These are phyloP conservation scores for Calyptommatus sinebrachiatus DNA, from an alignment of 2,113 vertebrate species.

Conservation along the genomic window DNA sequence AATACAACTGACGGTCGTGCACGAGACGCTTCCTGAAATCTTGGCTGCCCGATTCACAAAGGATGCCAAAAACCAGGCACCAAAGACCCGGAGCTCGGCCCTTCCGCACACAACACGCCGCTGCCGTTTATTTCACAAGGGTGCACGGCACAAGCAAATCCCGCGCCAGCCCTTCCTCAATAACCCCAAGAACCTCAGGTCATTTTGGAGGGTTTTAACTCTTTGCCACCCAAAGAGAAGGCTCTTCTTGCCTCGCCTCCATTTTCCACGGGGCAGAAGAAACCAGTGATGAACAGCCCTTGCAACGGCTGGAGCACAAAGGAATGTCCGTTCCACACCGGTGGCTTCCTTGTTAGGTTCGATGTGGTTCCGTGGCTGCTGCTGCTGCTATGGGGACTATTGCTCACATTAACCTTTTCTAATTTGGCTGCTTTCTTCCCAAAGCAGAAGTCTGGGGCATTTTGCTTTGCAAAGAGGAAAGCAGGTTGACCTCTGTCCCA, in stretches of 20 bases:
- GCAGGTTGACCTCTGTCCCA: conserved; percentile 72
- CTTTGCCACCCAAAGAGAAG: too few relatives aligned
- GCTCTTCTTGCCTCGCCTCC: too few relatives aligned
- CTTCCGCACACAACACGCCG: not conserved
- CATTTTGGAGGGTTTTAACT: too few relatives aligned
- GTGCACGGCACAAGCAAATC: not conserved
- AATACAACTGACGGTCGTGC: too few relatives aligned
- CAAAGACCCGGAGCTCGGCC: too few relatives aligned
- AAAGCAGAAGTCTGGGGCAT: conserved; percentile 69
- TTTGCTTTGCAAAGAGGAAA: conserved; percentile 65
- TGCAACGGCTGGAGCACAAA: not conserved
- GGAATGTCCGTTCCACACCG: too few relatives aligned
- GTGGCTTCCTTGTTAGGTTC: fast-evolving
- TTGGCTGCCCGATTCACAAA: not conserved
- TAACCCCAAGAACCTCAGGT: too few relatives aligned
- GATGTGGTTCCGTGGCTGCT: not conserved
- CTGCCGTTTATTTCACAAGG: too few relatives aligned
- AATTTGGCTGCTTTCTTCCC: conserved; percentile 57
- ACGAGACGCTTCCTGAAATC: not conserved
- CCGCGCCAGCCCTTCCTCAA: too few relatives aligned
- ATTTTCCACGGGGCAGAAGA: too few relatives aligned
- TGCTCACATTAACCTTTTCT: conserved; percentile 64
- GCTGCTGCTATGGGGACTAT: not conserved
- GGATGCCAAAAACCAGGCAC: not conserved
- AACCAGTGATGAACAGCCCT: too few relatives aligned